Evolutionary conservation across 2,113 vertebrate species (phyloP).

Genomic region (Octodon degus): DNA sequence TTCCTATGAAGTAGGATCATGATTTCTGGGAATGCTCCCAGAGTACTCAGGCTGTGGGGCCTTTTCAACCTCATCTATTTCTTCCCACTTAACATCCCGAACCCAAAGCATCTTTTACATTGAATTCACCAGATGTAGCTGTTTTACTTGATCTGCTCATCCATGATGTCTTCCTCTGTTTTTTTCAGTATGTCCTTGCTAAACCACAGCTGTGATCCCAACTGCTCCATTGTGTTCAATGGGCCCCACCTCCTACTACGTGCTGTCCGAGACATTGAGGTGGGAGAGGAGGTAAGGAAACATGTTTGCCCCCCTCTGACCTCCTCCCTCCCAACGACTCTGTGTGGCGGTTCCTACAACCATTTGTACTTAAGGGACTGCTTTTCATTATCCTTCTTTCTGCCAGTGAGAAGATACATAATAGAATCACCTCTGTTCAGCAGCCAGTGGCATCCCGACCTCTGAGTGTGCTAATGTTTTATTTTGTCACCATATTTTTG

Average conservation of each 20-base stretch:
- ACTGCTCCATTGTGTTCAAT: conserved; percentile 95
- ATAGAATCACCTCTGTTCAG: conserved; percentile 79
- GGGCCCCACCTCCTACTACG: conserved; percentile 92
- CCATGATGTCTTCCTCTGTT: not conserved
- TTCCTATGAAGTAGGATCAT: not conserved
- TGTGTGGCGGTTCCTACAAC: not conserved
- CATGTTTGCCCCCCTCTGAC: not conserved
- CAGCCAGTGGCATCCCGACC: conserved; percentile 77
- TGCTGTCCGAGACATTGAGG: conserved; percentile 89
- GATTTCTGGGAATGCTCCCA: not conserved
- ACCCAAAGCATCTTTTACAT: not conserved
- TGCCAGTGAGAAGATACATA: conserved; percentile 74
- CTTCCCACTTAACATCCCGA: not conserved
- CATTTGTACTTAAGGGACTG: not conserved
- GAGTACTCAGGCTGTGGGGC: not conserved
- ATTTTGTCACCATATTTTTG: conserved; percentile 67
- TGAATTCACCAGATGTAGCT: not conserved
- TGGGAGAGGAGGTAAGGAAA: conserved; percentile 93
- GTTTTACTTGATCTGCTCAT: not conserved
- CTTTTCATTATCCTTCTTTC: conserved; percentile 77
- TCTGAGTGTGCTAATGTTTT: conserved; percentile 73
- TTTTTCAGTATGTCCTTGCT: conserved; percentile 93
- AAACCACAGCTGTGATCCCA: conserved; percentile 98
- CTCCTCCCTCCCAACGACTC: conserved; percentile 71
- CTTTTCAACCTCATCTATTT: not conserved